Conservation (phyloP, 2,113 vertebrate genomes). For the Thinocorus orbignyianus region DNA sequence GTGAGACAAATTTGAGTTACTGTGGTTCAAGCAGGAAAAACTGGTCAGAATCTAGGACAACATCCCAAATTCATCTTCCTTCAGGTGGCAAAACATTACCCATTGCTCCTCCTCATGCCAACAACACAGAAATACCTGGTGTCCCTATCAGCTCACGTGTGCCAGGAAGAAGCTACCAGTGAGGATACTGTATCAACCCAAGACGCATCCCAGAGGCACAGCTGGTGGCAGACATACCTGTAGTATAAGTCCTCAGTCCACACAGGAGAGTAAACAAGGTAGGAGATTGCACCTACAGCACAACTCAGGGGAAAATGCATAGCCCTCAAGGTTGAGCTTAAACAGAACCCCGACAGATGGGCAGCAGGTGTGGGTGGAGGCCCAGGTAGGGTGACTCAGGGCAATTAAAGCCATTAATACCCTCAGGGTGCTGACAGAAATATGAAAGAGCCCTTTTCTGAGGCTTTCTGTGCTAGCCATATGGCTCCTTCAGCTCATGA, state of each 20-base stretch:
- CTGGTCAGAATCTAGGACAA: background rate
- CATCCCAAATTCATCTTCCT: background rate
- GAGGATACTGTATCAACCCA: background rate
- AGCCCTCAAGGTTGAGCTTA: background rate
- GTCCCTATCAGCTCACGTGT: accelerated
- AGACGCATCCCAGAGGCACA: background rate
- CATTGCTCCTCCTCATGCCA: background rate
- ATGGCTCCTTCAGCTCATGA: background rate
- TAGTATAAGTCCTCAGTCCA: accelerated
- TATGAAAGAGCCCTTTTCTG: background rate
- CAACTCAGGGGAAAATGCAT: accelerated
- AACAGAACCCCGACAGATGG: accelerated
- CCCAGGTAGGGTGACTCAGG: background rate
- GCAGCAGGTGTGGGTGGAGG: background rate
- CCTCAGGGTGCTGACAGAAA: background rate
- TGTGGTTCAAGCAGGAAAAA: background rate
- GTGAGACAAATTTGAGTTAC: background rate
- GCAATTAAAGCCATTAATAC: background rate
- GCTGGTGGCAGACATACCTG: background rate
- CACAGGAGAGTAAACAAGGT: accelerated
- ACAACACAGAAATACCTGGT: background rate
- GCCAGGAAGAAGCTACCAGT: background rate
- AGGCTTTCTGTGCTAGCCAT: accelerated
- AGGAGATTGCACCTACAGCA: accelerated
- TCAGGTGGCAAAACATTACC: background rate